These are phyloP conservation scores for Rachycentron canadum DNA, from an alignment of 2,797 vertebrate genomes.

Conservation along the genomic window DNA sequence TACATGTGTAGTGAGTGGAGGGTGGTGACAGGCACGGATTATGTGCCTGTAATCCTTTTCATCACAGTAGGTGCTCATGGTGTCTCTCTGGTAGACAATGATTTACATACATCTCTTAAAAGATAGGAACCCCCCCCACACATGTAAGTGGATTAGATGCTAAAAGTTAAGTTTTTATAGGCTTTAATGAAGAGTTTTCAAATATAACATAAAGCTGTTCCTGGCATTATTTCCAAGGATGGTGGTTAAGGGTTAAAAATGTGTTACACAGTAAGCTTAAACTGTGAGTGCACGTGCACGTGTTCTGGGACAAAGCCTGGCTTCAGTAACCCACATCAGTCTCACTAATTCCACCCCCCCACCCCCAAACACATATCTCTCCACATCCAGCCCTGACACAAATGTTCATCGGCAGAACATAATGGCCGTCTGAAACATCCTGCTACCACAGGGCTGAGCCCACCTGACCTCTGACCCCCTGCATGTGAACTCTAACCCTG, in stretches of 20 bases:
- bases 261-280: not conserved
- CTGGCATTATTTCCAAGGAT: conserved; percentile 5
- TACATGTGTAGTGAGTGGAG: conserved; percentile 37
- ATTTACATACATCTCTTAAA: conserved; percentile 49
- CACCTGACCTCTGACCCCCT: conserved; percentile 75
- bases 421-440: conserved; percentile 69
- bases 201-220: conserved; percentile 10
- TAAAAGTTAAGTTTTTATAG: not conserved
- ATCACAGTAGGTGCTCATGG: conserved; percentile 50
- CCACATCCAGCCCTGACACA: conserved; percentile 56
- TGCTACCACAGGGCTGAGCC: conserved; percentile 51
- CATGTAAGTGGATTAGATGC: conserved; percentile 22
- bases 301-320: conserved; percentile 32
- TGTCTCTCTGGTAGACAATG: conserved; percentile 41
- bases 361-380: conserved; percentile 51
- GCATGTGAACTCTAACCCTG: conserved; percentile 61
- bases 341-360: conserved; percentile 54
- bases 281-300: not conserved
- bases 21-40: conserved; percentile 73
- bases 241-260: not conserved
- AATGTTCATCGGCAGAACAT: conserved; percentile 46
- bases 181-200: not conserved
- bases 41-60: conserved; percentile 68
- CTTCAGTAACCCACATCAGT: conserved; percentile 58
- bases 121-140: conserved; percentile 5